phyloP scores from a whole-genome alignment of 2,113 vertebrate genomes.

The Mesocricetus auratus region DNA sequence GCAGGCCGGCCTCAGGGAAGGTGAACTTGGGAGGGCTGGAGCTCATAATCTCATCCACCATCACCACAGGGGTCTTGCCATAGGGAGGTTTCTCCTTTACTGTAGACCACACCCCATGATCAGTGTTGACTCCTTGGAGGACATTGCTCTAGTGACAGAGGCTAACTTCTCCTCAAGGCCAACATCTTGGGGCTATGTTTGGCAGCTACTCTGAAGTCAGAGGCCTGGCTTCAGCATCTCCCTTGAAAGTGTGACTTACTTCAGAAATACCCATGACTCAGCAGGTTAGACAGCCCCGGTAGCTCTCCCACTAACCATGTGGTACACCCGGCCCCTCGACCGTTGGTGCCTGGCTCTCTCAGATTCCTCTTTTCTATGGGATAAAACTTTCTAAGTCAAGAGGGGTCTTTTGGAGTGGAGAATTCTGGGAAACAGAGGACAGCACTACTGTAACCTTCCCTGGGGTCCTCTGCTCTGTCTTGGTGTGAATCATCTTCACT shows the following conservation, averaged over 20 bases:
- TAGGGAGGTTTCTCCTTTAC: slow-evolving; percentile 93
- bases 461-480: background rate
- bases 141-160: background rate
- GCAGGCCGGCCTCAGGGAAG: slow-evolving; percentile 96
- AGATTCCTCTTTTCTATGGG: background rate
- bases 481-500: background rate
- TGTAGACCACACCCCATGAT: slow-evolving; percentile 83
- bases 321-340: rapidly evolving
- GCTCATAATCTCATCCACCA: slow-evolving; percentile 98
- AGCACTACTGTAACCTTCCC: background rate
- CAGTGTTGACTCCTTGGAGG: slow-evolving; percentile 29
- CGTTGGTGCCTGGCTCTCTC: background rate
- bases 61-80: slow-evolving; percentile 93
- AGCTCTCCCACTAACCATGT: rapidly evolving
- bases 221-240: background rate
- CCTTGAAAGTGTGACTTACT: no score
- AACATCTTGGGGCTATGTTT: background rate
- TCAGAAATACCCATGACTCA: background rate
- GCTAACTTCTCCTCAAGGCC: background rate
- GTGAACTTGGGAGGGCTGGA: slow-evolving; percentile 95
- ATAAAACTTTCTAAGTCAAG: background rate
- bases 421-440: background rate
- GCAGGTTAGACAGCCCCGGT: rapidly evolving
- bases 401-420: background rate
- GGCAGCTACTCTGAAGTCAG: background rate